These are phyloP conservation scores for Isaurus tuberculatus DNA, from an alignment of 92 coral and sea anemone species.

Conservation along the genomic window DNA sequence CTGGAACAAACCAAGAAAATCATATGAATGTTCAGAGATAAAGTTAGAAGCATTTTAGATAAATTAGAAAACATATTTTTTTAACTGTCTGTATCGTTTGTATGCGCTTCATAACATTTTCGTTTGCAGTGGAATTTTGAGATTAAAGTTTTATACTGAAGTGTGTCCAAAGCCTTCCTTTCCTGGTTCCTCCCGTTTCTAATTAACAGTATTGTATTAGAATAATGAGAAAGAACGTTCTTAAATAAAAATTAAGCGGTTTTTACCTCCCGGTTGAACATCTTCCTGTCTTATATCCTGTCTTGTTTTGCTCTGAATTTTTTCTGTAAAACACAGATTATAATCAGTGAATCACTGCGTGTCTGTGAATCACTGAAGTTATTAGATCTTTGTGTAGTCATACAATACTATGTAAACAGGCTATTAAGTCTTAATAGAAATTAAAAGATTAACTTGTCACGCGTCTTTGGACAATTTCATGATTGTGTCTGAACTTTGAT, in stretches of 20 bases:
- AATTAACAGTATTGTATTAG: not conserved
- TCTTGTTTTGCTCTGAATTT: slow-evolving; percentile 90
- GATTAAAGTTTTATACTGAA: slow-evolving; percentile 35
- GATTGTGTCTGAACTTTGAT: not conserved
- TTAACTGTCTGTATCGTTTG: not conserved
- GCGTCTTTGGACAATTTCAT: slow-evolving; percentile 17
- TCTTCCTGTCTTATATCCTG: slow-evolving; percentile 82
- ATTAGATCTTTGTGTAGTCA: not conserved
- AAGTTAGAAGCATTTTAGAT: not conserved
- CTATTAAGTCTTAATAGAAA: slow-evolving; percentile 11
- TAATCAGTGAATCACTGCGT: not conserved
- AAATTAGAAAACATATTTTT: not conserved
- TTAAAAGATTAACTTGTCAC: slow-evolving; percentile 25
- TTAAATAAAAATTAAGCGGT: not conserved
- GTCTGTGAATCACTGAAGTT: no score
- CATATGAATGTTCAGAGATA: not conserved
- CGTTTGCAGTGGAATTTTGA: slow-evolving; percentile 11
- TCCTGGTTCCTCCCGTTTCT: slow-evolving; percentile 12
- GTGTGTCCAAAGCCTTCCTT: slow-evolving; percentile 7
- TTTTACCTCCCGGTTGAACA: slow-evolving; percentile 95
- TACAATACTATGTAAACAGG: slow-evolving; percentile 36
- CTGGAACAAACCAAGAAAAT: not conserved
- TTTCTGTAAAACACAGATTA: slow-evolving; percentile 59
- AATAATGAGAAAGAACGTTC: not conserved
- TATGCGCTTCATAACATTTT: not conserved